These are phyloP conservation scores for Picus viridis DNA, from an alignment of 2,797 vertebrate genomes.

Conservation along the genomic window DNA sequence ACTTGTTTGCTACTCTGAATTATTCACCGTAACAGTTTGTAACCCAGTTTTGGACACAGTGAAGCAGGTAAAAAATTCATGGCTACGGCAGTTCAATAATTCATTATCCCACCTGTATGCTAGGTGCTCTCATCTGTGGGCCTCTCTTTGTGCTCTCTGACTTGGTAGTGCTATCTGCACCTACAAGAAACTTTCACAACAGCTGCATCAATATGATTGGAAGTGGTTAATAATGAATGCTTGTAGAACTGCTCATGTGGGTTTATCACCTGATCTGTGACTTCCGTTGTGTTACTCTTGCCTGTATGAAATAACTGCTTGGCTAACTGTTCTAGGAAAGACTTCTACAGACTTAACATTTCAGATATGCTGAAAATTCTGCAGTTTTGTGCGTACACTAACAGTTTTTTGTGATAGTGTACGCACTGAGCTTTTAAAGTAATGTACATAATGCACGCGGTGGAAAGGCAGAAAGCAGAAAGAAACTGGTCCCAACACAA, in stretches of 20 bases:
- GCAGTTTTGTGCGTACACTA: neutral
- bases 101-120: neutral
- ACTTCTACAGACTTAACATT: neutral
- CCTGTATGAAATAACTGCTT: neutral
- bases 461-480: conserved; percentile 19
- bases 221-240: neutral
- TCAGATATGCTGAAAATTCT: neutral
- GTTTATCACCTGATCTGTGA: neutral
- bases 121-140: neutral
- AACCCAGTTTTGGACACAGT: neutral
- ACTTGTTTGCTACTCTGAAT: conserved; percentile 24
- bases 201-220: neutral
- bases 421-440: neutral
- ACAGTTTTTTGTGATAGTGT: neutral
- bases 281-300: neutral
- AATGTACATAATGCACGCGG: neutral
- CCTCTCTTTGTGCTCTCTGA: neutral
- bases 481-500: neutral
- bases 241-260: neutral
- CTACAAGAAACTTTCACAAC: neutral
- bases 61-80: conserved; percentile 5
- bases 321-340: neutral
- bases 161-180: neutral
- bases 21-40: neutral
- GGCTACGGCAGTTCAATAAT: neutral